Evolutionary conservation across 2,888 invertebrate genomes (phyloP).

Genomic region (Ligdia adustata): DNA sequence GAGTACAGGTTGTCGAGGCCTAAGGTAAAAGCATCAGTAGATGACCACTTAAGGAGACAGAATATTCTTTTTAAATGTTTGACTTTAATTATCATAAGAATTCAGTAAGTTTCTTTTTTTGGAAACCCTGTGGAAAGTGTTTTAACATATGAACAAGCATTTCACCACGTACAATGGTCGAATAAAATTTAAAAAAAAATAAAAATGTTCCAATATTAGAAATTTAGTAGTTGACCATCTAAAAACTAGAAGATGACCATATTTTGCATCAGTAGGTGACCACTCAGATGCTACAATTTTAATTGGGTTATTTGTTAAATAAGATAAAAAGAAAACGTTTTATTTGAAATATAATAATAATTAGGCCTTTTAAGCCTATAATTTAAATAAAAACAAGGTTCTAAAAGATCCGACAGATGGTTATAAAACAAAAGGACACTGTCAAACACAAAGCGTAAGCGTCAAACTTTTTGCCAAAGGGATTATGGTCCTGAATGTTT

Average conservation of each 20-base stretch:
- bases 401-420: slow-evolving; percentile 11
- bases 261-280: slow-evolving; percentile 31
- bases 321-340: slow-evolving; percentile 19
- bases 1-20: not conserved
- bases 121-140: slow-evolving; percentile 18
- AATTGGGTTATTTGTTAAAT: slow-evolving; percentile 32
- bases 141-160: slow-evolving; percentile 8
- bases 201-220: slow-evolving; percentile 24
- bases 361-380: slow-evolving; percentile 7
- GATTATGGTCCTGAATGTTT: slow-evolving; percentile 25
- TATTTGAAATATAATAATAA: slow-evolving; percentile 21
- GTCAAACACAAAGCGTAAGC: slow-evolving; percentile 10
- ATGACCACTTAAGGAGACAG: slow-evolving; percentile 25
- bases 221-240: slow-evolving; percentile 31
- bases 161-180: slow-evolving; percentile 11
- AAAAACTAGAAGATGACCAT: slow-evolving; percentile 31
- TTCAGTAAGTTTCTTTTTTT: slow-evolving; percentile 18
- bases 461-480: slow-evolving; percentile 10
- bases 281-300: slow-evolving; percentile 25
- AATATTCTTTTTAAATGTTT: slow-evolving; percentile 28
- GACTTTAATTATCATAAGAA: slow-evolving; percentile 23
- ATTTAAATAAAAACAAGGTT: slow-evolving; percentile 7
- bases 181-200: slow-evolving; percentile 25
- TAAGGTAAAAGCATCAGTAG: slow-evolving; percentile 25
- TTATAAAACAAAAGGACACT: slow-evolving; percentile 8